Base-by-base conservation (phyloP, 2,113 vertebrate species). In the Mus spicilegus region DNA sequence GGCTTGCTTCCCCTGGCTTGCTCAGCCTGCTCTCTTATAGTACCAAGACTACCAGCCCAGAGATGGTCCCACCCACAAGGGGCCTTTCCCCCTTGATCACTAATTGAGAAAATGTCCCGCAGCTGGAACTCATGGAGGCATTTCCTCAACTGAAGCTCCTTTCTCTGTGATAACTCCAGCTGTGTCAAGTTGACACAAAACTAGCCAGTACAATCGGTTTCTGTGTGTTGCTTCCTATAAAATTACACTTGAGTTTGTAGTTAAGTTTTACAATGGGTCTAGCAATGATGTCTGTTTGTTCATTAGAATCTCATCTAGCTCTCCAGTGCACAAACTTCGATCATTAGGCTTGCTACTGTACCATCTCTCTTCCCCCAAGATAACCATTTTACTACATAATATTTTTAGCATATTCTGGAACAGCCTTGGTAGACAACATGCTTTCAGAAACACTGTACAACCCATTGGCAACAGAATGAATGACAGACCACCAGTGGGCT, bases 321-420 rank as follows among this genome's bases (percentile, higher is more conserved):
- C 42, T 69, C 42, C 19, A 87, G 84, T 33, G 61, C 65, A n/a
- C 85, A 69, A 87, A 49, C 39, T 49, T 6, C 5, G 39, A 42
- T 33, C 49, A 33, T 14, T 13, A 69, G 10, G 9, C 12, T 36
- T 70, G 11, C 46, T 42, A 12, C 42, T 14, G 11, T 70, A 5
- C 46, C 63, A 87, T 87, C 30, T 87, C 46, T 49, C 63, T 17
- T 24, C 17, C 61, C 42, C 6, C 0, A 8, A 12, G 17, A 49
- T 72, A 81, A 96, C 54, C 86, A 75, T 85, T 90, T 88, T 72
- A 28, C 49, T 49, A 85, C 49, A n/a, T 75, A 87, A 42, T 10
- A 61, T 67, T 78, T 61, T 94, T 86, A 84, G 58, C 24, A 58
- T 89, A 11, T 16, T 96, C 56, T 80, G 2, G 36, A 90, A 70